Evolutionary conservation across 2,888 invertebrate genomes (phyloP), one percentile per base, ranked within the genome.

Genomic region (Argyresthia albistria): DNA sequence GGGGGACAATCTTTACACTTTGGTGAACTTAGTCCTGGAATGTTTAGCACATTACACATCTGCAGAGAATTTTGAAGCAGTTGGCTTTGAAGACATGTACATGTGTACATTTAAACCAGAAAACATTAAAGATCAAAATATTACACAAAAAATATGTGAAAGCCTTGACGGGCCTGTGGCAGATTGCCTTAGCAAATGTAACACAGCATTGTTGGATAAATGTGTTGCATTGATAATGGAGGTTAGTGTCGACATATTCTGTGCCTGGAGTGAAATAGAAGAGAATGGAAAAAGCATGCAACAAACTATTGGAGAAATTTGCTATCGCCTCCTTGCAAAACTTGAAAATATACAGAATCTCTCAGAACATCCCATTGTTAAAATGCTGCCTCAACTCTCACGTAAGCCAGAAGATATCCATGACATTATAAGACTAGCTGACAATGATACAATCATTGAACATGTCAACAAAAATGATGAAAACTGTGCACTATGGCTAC

Each of bases 181-280:
- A 43, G 75, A 79, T 55, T 66, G 62, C 56, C 54, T 83, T 8
- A 63, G 71, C 36, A 74, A 72, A 46, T 72, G 73, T 57, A 71
- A 80, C 58, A 56, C 56, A 10, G 57, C 60, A 1, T 56, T 86
- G 58, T 54, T 86, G 51, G 80, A 84, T 57, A 65, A 63, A 55
- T 77, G 70, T 55, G 70, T 78, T 59, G 66, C 65, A 42, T 61
- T 82, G 35, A 69, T 80, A 10, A 84, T 84, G 80, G 75, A 69
- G 57, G 65, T 86, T 0, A 86, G 72, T 67, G 73, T 86, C 15
- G 80, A 84, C 54, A 73, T 80, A 56, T 87, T 77, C 62, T 87
- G 87, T 65, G 70, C 80, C 10, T 87, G 87, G 87, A 80, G 78
- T 66, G 87, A 87, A 58, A 76, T 73, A 71, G 76, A 77, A 57